Base-by-base conservation (phyloP, 2,797 vertebrate genomes). In the Sebastes taczanowskii region DNA sequence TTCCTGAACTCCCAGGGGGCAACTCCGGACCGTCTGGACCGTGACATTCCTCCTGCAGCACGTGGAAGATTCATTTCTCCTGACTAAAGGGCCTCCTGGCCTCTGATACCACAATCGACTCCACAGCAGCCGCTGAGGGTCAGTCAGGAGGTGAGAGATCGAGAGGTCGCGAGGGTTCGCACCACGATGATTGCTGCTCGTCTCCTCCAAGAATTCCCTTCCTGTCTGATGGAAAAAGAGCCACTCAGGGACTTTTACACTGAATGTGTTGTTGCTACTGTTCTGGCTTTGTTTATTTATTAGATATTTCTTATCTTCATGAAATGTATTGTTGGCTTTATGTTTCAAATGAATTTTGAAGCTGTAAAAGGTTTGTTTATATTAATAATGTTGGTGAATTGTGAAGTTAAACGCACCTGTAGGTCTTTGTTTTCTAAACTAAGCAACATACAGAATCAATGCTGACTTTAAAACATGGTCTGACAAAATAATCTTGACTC, bases 31-130 rank as follows among this genome's bases (percentile, higher is more conserved):
- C 8, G 84, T 91, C 90, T 90, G 89, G 73, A 81, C 63, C 65
- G 1, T 49, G 74, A 86, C 90, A 88, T 91, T 93, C 90, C 81
- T 89, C 55, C 72, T 23, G 74, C 83, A 80, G 84, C 84, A 81
- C 88, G 88, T 87, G 86, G 86, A 85, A 71, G 86, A 93, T 88
- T 90, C 64, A 91, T 92, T 82, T 84, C 60, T 87, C 84, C 49
- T 38, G 70, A 83, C 81, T 74, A 35, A 80, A 78, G 60, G 29
- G 16, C 53, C 84, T 85, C 22, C 76, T 34, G 53, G 30, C 20
- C 38, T 71, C 30, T 70, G 81, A 91, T 25, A 52, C 60, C 72
- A 29, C 80, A 56, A 9, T 78, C 49, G 52, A 27, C 74, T 79
- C 59, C 78, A 81, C 77, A 78, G 66, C 46, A 74, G 80, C 58